phyloP scores from a whole-genome alignment of 1,140 invertebrate genomes.

The Ladona fulva region DNA sequence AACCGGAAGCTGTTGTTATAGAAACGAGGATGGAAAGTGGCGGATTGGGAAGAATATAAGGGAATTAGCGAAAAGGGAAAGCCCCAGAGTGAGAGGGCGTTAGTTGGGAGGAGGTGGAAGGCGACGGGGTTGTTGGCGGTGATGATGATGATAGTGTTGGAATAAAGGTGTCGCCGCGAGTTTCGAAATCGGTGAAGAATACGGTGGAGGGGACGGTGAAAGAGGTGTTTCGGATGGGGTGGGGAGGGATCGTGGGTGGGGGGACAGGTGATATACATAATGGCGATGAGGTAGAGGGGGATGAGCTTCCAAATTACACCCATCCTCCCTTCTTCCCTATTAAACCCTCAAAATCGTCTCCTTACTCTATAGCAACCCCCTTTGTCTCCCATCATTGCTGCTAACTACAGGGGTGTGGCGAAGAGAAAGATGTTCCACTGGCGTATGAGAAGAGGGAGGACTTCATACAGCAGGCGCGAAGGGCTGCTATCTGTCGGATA shows the following conservation, averaged over 20 bases:
- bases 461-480: not conserved
- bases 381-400: constrained; percentile 4
- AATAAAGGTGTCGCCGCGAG: too few relatives aligned
- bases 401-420: constrained; percentile 1
- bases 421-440: not conserved
- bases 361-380: not conserved
- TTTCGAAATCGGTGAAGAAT: too few relatives aligned
- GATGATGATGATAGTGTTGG: too few relatives aligned
- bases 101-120: not conserved
- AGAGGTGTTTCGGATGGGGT: not conserved
- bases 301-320: not conserved
- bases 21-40: not conserved
- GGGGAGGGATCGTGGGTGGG: not conserved
- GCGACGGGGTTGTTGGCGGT: too few relatives aligned
- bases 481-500: not conserved
- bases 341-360: not conserved
- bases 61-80: not conserved
- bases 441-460: too few relatives aligned
- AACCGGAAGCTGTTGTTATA: not conserved
- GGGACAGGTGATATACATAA: constrained; percentile 9
- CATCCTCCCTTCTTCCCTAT: not conserved
- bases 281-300: not conserved
- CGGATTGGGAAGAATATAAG: not conserved
- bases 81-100: not conserved
- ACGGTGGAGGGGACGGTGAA: not conserved